phyloP scores from a whole-genome alignment of 64 coral and sea anemone species.

The Acropora yongei region DNA sequence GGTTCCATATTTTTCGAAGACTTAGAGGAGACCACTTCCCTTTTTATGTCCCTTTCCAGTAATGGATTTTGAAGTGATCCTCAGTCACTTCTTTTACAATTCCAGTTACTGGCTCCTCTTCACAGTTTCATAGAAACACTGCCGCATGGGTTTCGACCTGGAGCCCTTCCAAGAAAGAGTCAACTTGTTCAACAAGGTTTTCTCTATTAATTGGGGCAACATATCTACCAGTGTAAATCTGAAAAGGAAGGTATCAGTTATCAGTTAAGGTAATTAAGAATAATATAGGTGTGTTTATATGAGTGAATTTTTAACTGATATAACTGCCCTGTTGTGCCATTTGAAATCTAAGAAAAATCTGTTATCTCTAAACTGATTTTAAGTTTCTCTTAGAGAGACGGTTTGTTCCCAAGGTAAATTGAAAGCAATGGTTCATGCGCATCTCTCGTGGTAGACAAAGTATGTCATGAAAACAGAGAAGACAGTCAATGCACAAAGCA shows the following conservation, averaged over 20 bases:
- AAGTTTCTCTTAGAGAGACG: too few species aligned
- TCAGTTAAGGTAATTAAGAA: not conserved
- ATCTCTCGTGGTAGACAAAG: too few species aligned
- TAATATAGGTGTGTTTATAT: not conserved
- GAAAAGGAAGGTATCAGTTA: not conserved
- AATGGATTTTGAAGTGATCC: not conserved
- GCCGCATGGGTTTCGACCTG: not conserved
- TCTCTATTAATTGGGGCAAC: not conserved
- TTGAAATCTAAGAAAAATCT: too few species aligned
- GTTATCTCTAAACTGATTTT: too few species aligned
- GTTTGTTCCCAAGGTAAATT: too few species aligned
- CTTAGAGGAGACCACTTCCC: not conserved
- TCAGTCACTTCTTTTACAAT: not conserved
- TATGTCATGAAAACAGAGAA: too few species aligned
- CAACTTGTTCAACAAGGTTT: conserved; percentile 23
- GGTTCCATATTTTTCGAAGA: not conserved
- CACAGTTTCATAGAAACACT: conserved; percentile 17
- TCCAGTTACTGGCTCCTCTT: conserved; percentile 17
- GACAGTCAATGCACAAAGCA: too few species aligned
- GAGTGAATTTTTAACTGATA: not conserved
- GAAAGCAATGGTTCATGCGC: too few species aligned
- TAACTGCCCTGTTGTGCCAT: not conserved
- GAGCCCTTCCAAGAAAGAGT: not conserved
- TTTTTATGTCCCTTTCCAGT: conserved; percentile 3
- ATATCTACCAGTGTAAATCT: conserved; percentile 49